Evolutionary conservation across 2,797 vertebrate species (phyloP).

Genomic region (Synanceia verrucosa): DNA sequence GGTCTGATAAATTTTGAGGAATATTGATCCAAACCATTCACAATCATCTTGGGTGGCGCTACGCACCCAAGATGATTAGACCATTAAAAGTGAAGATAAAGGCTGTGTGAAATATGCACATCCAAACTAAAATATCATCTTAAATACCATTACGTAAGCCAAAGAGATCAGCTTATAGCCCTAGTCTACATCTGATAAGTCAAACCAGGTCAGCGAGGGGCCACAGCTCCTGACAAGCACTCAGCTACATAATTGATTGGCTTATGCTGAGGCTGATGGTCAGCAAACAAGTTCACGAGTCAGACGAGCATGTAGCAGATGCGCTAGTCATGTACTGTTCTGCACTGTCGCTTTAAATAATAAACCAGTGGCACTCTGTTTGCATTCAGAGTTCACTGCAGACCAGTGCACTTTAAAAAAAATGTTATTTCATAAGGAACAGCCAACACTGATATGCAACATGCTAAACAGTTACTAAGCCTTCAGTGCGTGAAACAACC

Average conservation of each 20-base stretch:
- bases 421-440: slow-evolving; percentile 3
- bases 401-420: not conserved
- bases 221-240: slow-evolving; percentile 20
- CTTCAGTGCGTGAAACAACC: slow-evolving; percentile 10
- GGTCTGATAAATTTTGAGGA: no score
- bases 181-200: not conserved
- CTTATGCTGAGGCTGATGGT: slow-evolving; percentile 23
- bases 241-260: slow-evolving; percentile 40
- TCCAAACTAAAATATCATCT: not conserved
- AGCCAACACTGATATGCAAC: not conserved
- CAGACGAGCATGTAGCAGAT: slow-evolving; percentile 13
- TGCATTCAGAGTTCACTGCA: slow-evolving; percentile 20
- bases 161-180: not conserved
- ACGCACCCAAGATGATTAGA: no score
- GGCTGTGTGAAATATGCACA: no score
- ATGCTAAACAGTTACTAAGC: slow-evolving; percentile 13
- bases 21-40: no score
- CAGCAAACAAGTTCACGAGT: slow-evolving; percentile 25
- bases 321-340: slow-evolving; percentile 40
- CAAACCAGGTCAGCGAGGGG: not conserved
- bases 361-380: slow-evolving; percentile 14
- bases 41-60: no score
- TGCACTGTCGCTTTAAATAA: slow-evolving; percentile 44
- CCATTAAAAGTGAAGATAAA: no score
- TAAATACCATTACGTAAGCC: not conserved